These are phyloP conservation scores for Patella depressa DNA, from an alignment of 2,888 invertebrate species.

Conservation along the genomic window DNA sequence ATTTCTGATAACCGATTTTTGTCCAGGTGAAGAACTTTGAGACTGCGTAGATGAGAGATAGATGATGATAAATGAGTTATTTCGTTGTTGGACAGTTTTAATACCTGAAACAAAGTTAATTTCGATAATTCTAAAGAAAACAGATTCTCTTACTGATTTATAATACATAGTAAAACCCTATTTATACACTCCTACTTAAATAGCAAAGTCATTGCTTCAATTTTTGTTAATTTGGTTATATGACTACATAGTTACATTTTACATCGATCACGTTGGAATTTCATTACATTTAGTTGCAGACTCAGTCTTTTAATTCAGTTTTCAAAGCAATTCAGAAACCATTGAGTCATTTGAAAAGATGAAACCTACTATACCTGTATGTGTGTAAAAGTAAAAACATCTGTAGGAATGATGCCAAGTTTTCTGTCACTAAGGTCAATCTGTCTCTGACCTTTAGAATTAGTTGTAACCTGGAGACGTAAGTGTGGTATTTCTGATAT, in stretches of 20 bases:
- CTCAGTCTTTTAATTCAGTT: too few species aligned
- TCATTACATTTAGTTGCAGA: too few species aligned
- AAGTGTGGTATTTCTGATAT: constrained; percentile 19
- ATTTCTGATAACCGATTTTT: constrained; percentile 56
- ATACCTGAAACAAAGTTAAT: constrained; percentile 57
- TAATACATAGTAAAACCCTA: too few species aligned
- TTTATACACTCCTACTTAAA: too few species aligned
- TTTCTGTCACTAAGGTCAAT: constrained; percentile 49
- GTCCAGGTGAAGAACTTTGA: constrained; percentile 56
- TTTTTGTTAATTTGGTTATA: too few species aligned
- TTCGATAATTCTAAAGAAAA: constrained; percentile 47
- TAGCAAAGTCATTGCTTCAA: too few species aligned
- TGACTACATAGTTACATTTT: too few species aligned
- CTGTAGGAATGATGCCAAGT: constrained; percentile 49
- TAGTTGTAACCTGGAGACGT: constrained; percentile 42
- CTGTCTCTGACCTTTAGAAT: constrained; percentile 36
- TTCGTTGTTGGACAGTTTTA: constrained; percentile 59
- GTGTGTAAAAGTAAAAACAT: not conserved
- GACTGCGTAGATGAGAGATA: constrained; percentile 55
- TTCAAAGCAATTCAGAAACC: too few species aligned
- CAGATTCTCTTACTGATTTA: too few species aligned
- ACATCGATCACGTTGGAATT: too few species aligned
- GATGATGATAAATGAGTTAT: constrained; percentile 57
- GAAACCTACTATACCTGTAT: not conserved
- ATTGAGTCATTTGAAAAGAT: too few species aligned